Evolutionary conservation across 1,140 invertebrate genomes (phyloP).

Genomic region (Phortica variegata): DNA sequence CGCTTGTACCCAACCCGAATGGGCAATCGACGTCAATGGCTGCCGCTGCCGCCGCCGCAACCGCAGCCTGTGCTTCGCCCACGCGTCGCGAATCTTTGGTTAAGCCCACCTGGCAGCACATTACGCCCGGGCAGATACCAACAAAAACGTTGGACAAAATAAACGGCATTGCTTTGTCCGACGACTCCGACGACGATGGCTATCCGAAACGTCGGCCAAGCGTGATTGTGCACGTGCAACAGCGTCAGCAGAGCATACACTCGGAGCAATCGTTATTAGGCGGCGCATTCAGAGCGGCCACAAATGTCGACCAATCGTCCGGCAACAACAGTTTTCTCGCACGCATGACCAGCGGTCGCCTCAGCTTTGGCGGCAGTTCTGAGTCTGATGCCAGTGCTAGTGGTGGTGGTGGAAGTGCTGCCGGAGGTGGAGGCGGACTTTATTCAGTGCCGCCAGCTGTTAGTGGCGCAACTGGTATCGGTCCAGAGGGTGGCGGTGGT

Average conservation of each 20-base stretch:
- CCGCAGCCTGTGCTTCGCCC: slow-evolving; percentile 24
- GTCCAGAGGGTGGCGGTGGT: not conserved
- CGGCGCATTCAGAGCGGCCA: slow-evolving; percentile 16
- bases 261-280: slow-evolving; percentile 39
- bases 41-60: slow-evolving; percentile 1
- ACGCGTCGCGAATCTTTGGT: slow-evolving; percentile 48
- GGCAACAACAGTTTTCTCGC: slow-evolving; percentile 39
- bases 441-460: not conserved
- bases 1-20: slow-evolving; percentile 16
- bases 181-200: slow-evolving; percentile 47
- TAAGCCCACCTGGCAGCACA: slow-evolving; percentile 56
- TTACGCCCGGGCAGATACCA: slow-evolving; percentile 48
- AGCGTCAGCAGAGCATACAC: slow-evolving; percentile 40
- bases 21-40: slow-evolving; percentile 29
- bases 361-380: slow-evolving; percentile 20
- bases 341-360: slow-evolving; percentile 25
- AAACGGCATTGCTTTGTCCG: slow-evolving; percentile 41
- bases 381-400: slow-evolving; percentile 27
- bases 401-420: slow-evolving; percentile 12
- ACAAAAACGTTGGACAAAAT: slow-evolving; percentile 50
- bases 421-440: slow-evolving; percentile 6
- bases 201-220: slow-evolving; percentile 47
- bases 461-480: no score
- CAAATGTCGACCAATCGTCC: slow-evolving; percentile 8
- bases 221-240: slow-evolving; percentile 45